A percentile compares a stretch with the other conserved stretches of the same genome.
These are phyloP conservation scores for Mesocentrotus franciscanus DNA, from an alignment of 53 echinoderm and acorn worm species.

Conservation along the genomic window DNA sequence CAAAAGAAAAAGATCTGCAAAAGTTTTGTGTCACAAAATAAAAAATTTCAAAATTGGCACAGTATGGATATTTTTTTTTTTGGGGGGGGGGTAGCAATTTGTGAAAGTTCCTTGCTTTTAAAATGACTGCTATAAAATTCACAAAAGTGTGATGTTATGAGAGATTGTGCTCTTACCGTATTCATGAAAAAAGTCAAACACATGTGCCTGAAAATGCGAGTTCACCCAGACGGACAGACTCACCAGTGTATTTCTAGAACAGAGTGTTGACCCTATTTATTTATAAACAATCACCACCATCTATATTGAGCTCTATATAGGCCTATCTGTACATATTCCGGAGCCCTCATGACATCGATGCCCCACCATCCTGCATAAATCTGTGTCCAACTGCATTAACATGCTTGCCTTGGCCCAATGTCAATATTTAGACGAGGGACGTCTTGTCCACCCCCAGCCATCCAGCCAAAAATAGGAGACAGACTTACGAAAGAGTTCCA, in stretches of 20 bases:
- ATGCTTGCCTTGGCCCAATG: constrained; percentile 33
- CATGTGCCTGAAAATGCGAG: background rate
- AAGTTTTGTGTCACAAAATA: too few relatives aligned
- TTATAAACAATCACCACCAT: constrained; percentile 6
- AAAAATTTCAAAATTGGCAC: too few relatives aligned
- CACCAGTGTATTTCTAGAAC: background rate
- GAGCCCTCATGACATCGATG: background rate
- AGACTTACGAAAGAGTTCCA: background rate
- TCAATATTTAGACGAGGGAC: constrained; percentile 61
- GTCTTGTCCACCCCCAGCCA: background rate
- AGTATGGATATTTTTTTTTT: too few relatives aligned
- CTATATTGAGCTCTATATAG: background rate
- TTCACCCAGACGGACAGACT: background rate
- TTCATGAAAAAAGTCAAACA: too few relatives aligned
- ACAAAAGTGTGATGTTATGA: too few relatives aligned
- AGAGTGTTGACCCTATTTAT: background rate
- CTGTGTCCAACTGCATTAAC: constrained; percentile 14
- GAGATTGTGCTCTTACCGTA: too few relatives aligned
- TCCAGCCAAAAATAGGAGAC: background rate
- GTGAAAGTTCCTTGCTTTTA: too few relatives aligned
- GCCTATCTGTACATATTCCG: background rate
- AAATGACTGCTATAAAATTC: too few relatives aligned
- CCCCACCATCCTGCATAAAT: constrained; percentile 35
- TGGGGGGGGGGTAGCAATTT: too few relatives aligned
- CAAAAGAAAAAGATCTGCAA: too few relatives aligned